phyloP scores from a whole-genome alignment of 2,797 vertebrate genomes.

The Sebastes itinus region DNA sequence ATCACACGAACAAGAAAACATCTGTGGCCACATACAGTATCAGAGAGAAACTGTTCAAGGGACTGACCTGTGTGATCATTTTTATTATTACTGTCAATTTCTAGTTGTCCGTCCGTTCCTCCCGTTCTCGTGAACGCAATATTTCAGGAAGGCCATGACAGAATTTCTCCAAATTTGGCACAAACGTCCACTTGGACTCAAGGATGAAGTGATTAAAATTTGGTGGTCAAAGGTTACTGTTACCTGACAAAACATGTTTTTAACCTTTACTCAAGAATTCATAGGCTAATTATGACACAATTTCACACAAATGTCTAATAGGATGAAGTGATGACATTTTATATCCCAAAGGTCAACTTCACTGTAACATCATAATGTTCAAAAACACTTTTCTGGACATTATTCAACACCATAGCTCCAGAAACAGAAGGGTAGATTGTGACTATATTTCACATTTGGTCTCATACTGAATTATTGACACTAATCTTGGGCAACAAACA shows the following conservation, averaged over 20 bases:
- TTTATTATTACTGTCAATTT: too few relatives aligned
- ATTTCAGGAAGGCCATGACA: accelerated
- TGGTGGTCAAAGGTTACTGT: background rate
- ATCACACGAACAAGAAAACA: background rate
- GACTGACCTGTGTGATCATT: background rate
- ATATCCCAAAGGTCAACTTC: background rate
- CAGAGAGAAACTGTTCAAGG: background rate
- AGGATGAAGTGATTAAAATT: background rate
- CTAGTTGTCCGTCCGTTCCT: background rate
- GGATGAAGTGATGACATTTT: background rate
- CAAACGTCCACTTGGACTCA: too few relatives aligned
- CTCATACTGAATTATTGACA: background rate
- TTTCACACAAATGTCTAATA: background rate
- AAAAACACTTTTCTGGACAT: background rate
- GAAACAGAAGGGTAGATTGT: background rate
- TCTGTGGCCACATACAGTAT: background rate
- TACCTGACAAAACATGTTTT: background rate
- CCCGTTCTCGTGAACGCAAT: background rate
- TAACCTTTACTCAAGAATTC: background rate
- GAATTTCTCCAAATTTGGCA: too few relatives aligned
- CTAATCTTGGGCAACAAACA: too few relatives aligned
- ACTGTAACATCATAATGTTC: background rate
- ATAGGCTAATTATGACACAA: background rate
- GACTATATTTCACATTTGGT: background rate
- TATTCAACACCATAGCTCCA: background rate